A percentile compares a stretch with the other conserved stretches of the same genome.
Conservation (phyloP, 2,113 vertebrate species). For the Dryoscopus gambensis region DNA sequence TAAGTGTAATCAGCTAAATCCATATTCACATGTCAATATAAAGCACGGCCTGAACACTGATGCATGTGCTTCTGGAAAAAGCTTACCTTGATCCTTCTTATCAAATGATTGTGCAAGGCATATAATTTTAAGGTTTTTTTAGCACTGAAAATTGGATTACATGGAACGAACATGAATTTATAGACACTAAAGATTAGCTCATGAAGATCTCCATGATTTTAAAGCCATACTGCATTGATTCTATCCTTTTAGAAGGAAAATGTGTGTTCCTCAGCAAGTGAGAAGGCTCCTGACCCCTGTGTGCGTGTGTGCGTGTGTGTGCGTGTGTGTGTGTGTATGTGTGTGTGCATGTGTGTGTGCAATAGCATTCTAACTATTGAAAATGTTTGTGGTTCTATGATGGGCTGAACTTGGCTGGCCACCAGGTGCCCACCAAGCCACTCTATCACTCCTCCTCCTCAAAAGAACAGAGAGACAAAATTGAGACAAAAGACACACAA, state of each 20-base stretch:
- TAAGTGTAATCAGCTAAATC: background rate
- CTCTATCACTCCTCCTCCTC: background rate
- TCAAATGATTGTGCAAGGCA: background rate
- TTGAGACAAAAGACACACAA: background rate
- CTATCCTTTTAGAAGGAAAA: background rate
- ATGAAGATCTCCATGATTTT: background rate
- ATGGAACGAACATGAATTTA: background rate
- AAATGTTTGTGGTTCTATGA: background rate
- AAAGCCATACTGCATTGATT: background rate
- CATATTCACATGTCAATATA: background rate
- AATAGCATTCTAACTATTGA: background rate
- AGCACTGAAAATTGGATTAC: background rate
- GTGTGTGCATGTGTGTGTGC: too few relatives aligned
- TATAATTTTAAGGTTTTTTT: background rate
- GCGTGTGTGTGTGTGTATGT: accelerated
- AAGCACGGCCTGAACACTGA: background rate
- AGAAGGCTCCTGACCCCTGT: background rate
- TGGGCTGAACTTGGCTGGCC: background rate
- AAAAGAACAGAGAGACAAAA: background rate
- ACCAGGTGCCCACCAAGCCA: background rate
- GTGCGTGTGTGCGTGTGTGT: accelerated
- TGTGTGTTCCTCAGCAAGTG: background rate
- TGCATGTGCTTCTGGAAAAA: background rate
- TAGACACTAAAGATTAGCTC: background rate
- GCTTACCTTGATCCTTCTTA: background rate